These are phyloP conservation scores for Andricus grossulariae DNA, from an alignment of 1,140 invertebrate genomes.

Conservation along the genomic window DNA sequence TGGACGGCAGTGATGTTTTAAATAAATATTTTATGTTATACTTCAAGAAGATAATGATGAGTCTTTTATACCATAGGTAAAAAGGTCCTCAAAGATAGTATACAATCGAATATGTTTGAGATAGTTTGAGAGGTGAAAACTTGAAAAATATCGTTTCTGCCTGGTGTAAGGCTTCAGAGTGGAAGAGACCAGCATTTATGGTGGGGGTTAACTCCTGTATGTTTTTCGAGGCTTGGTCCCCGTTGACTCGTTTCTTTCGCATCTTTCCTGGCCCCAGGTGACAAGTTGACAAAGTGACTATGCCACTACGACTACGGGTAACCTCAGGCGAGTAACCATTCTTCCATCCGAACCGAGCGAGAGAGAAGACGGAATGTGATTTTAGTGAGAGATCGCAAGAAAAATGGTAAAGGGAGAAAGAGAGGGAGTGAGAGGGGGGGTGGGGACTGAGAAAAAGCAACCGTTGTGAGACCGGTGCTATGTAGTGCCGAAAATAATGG, in stretches of 20 bases:
- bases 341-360: slow-evolving; percentile 13
- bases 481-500: slow-evolving; percentile 34
- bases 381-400: slow-evolving; percentile 21
- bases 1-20: too few species aligned
- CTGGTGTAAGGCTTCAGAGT: too few species aligned
- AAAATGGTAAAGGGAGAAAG: slow-evolving; percentile 5
- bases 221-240: slow-evolving; percentile 29
- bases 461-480: not conserved
- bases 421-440: slow-evolving; percentile 8
- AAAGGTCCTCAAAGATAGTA: too few species aligned
- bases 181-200: not conserved
- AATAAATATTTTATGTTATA: too few species aligned
- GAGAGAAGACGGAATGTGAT: slow-evolving; percentile 1
- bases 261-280: slow-evolving; percentile 53
- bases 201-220: slow-evolving; percentile 26
- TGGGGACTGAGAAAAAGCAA: slow-evolving; percentile 10
- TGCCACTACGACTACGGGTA: too few species aligned
- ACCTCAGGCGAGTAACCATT: slow-evolving; percentile 30
- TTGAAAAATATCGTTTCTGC: too few species aligned
- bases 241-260: slow-evolving; percentile 42
- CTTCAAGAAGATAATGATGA: too few species aligned
- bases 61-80: too few species aligned
- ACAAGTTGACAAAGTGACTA: slow-evolving; percentile 64
- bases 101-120: too few species aligned
- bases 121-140: too few species aligned